These are phyloP conservation scores for Ecdyonurus torrentis DNA, from an alignment of 2,888 invertebrate genomes.

Conservation along the genomic window DNA sequence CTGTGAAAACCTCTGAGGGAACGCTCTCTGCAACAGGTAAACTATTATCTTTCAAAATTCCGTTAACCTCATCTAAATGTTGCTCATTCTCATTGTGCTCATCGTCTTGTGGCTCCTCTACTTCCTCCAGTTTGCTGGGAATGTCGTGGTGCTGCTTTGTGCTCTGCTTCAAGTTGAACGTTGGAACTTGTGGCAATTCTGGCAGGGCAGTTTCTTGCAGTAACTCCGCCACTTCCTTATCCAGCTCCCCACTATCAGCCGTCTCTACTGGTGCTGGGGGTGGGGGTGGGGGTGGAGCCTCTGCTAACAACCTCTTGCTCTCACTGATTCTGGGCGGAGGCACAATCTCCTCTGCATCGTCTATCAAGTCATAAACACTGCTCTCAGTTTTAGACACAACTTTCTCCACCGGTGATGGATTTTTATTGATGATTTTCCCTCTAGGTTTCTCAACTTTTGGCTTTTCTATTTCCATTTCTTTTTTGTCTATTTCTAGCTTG, in stretches of 20 bases:
- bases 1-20: not conserved
- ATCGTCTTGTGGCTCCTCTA: not conserved
- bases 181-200: slow-evolving; percentile 34
- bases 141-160: not conserved
- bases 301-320: not conserved
- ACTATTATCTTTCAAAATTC: not conserved
- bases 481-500: slow-evolving; percentile 20
- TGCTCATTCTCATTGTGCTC: not conserved
- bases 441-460: not conserved
- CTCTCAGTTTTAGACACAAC: not conserved
- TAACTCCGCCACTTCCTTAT: slow-evolving; percentile 40
- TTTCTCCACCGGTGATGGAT: not conserved
- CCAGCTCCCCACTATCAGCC: slow-evolving; percentile 19
- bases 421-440: no score
- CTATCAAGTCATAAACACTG: not conserved
- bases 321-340: not conserved
- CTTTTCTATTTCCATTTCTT: slow-evolving; percentile 22
- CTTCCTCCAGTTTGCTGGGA: not conserved
- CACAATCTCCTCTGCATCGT: not conserved
- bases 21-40: not conserved
- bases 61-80: not conserved
- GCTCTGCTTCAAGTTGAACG: not conserved
- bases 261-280: not conserved
- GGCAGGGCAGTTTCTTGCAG: slow-evolving; percentile 42
- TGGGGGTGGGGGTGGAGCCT: no score